Base-by-base conservation (phyloP, 2,797 vertebrate species). In the Muscicapa comitata region DNA sequence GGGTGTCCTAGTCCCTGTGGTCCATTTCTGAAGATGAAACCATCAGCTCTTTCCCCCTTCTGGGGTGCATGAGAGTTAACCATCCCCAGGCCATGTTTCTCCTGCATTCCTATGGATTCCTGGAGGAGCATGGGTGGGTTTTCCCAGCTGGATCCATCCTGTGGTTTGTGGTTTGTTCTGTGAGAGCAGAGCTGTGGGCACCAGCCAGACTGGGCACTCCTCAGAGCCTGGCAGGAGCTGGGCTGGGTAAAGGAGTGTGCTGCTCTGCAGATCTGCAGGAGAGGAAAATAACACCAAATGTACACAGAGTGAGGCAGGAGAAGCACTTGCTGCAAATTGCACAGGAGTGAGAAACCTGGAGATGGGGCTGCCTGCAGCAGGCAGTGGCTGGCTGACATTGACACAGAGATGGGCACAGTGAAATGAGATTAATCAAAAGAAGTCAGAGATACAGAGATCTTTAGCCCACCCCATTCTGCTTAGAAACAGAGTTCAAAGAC, bases 151-250 rank as follows among this genome's bases (percentile, higher is more conserved):
- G 79, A 53, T 20, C 6, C 0, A 0, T 17, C 8, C 38, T 0
- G 26, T 50, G 48, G 48, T 28, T 73, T 23, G 48, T 29, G 16
- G 48, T 38, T 73, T 24, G 7, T 47, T 72, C 70, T 33, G 35
- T 3, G 24, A 48, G 38, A 33, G 13, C 18, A 18, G 35, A 79
- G 29, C 71, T 48, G 28, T 0, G 1, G 14, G 40, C 48, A 59
- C 16, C 40, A 3, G 14, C 6, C 51, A 25, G 28, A 47, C 8
- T 0, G 0, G 1, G 9, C 1, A 1, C 48, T 54, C 21, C 53
- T 38, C 28, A 3, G 24, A 61, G 67, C 7, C 63, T 37, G 48
- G 19, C 7, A 9, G 14, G 24, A 77, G 29, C 37, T 40, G 4
- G 4, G 21, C 29, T 8, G 13, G 42, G 28, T 3, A 6, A 29